Evolutionary conservation across 2,888 invertebrate genomes (phyloP).

Genomic region (Anthrax anthrax): DNA sequence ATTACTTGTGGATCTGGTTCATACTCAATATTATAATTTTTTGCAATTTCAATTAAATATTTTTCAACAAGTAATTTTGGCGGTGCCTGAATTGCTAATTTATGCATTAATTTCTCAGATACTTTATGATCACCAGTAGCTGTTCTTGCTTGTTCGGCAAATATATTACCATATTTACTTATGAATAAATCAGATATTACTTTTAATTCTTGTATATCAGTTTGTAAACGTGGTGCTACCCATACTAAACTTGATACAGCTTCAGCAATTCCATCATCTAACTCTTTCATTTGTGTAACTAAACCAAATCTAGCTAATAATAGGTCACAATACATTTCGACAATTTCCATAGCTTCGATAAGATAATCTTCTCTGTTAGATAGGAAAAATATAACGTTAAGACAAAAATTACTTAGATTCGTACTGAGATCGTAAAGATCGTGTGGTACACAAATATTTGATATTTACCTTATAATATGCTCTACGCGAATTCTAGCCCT

Average conservation of each 20-base stretch:
- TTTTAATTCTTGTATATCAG: constrained; percentile 64
- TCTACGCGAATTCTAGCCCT: constrained; percentile 94
- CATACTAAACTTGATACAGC: constrained; percentile 93
- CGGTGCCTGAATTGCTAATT: constrained; percentile 86
- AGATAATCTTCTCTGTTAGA: constrained; percentile 80
- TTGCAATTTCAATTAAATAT: constrained; percentile 88
- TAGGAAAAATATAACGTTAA: too few relatives aligned
- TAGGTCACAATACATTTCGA: constrained; percentile 99
- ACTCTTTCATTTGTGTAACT: constrained; percentile 89
- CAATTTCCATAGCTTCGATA: constrained; percentile 97
- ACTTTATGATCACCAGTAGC: constrained; percentile 78
- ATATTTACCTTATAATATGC: constrained; percentile 70
- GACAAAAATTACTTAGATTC: not conserved
- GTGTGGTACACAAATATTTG: too few relatives aligned
- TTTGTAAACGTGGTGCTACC: constrained; percentile 87
- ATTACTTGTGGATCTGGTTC: constrained; percentile 88
- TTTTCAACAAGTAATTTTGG: constrained; percentile 90
- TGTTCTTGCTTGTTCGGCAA: constrained; percentile 76
- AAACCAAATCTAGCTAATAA: constrained; percentile 91
- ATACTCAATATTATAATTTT: constrained; percentile 86
- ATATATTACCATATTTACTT: constrained; percentile 87
- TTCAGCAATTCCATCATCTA: constrained; percentile 92
- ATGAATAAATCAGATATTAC: constrained; percentile 78
- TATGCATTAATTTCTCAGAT: constrained; percentile 84
- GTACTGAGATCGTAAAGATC: not conserved